These are phyloP conservation scores for Distichodus sexfasciatus DNA, from an alignment of 2,797 vertebrate genomes.

Conservation along the genomic window DNA sequence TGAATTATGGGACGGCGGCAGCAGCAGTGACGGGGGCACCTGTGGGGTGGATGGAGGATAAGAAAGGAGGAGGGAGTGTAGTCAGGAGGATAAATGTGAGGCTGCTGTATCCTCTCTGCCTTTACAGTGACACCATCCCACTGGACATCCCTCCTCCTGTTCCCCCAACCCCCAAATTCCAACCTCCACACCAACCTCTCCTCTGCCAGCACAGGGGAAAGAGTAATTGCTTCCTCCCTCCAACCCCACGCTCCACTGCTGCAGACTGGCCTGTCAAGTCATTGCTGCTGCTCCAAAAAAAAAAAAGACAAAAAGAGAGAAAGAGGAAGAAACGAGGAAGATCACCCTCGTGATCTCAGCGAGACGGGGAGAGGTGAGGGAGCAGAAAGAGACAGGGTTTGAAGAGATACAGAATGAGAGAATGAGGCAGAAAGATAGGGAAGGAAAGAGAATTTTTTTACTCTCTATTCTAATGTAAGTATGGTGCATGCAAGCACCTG, in stretches of 20 bases:
- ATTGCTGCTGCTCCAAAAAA: neutral
- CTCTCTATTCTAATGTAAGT: neutral
- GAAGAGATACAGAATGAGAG: neutral
- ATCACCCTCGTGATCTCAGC: too few species aligned
- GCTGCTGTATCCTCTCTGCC: neutral
- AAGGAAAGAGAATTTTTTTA: neutral
- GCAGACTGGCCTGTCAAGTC: neutral
- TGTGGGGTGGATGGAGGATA: neutral
- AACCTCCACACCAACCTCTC: too few species aligned
- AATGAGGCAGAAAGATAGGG: neutral
- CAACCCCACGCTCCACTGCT: neutral
- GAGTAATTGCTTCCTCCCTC: constrained; percentile 34
- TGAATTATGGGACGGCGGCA: constrained; percentile 8
- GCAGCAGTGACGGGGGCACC: too few species aligned
- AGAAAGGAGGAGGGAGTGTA: neutral
- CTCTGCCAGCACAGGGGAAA: neutral
- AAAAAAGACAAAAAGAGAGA: neutral
- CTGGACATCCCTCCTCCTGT: constrained; percentile 1
- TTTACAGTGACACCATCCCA: constrained; percentile 5
- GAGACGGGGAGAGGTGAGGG: neutral
- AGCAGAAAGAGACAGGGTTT: neutral
- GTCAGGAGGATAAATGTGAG: neutral
- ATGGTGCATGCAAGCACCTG: neutral
- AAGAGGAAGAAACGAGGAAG: neutral
- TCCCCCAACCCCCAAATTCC: too few species aligned